Evolutionary conservation across 2,113 vertebrate genomes (phyloP).

Genomic region (Jaculus jaculus): DNA sequence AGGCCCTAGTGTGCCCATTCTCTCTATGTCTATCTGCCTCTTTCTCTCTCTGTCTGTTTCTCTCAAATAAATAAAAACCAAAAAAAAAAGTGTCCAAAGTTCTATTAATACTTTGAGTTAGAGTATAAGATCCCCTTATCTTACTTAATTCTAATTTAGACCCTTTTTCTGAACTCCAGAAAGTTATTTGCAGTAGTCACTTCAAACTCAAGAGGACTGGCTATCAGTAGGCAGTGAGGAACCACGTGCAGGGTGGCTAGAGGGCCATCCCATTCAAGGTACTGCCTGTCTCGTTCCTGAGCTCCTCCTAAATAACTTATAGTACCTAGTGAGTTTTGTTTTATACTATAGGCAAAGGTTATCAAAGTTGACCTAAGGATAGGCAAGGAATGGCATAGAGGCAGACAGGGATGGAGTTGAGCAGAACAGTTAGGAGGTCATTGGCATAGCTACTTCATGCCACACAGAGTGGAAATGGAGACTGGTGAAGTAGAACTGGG

Average conservation of each 20-base stretch:
- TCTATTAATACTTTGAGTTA: background rate
- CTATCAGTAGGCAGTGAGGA: background rate
- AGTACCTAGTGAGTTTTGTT: background rate
- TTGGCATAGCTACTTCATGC: background rate
- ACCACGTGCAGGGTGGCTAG: fast-evolving
- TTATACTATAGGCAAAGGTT: background rate
- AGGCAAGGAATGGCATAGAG: background rate
- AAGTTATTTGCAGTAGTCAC: background rate
- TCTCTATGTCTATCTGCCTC: too few relatives aligned
- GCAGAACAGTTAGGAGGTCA: background rate
- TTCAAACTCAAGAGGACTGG: background rate
- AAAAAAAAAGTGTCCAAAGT: too few relatives aligned
- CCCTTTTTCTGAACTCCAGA: background rate
- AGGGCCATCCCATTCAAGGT: background rate
- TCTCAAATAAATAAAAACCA: too few relatives aligned
- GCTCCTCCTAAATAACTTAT: background rate
- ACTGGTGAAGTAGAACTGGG: background rate
- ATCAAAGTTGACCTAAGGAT: background rate
- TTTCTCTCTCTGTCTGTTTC: too few relatives aligned
- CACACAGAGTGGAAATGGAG: background rate
- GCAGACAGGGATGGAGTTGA: background rate
- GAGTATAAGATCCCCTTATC: background rate
- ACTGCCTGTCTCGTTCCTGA: background rate
- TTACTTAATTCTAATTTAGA: background rate
- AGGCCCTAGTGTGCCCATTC: too few relatives aligned